phyloP scores from a whole-genome alignment of 2,797 vertebrate species.

The Epinephelus coioides region DNA sequence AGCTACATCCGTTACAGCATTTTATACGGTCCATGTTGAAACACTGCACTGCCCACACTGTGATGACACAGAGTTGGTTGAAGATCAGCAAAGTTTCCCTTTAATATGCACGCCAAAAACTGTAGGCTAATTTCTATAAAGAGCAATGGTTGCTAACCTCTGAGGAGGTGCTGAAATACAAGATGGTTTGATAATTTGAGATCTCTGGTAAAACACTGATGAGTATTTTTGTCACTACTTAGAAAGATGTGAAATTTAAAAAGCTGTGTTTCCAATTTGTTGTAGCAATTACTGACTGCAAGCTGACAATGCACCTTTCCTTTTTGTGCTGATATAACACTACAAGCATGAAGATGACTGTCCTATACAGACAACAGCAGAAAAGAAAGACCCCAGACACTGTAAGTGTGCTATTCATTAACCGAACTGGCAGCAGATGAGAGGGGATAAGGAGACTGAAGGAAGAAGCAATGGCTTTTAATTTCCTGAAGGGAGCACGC shows the following conservation, averaged over 20 bases:
- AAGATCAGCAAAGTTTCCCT: too few relatives aligned
- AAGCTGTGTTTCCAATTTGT: constrained; percentile 7
- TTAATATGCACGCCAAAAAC: not conserved
- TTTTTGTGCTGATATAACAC: constrained; percentile 19
- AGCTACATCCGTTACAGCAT: too few relatives aligned
- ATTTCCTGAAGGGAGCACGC: constrained; percentile 84
- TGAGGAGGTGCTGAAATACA: not conserved
- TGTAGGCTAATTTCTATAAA: not conserved
- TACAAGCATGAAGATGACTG: constrained; percentile 35
- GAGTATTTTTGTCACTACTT: constrained; percentile 2
- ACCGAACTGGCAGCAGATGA: constrained; percentile 84
- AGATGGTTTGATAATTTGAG: not conserved
- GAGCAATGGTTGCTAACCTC: not conserved
- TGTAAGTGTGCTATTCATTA: constrained; percentile 81
- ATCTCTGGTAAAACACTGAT: not conserved
- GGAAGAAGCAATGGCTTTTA: constrained; percentile 86
- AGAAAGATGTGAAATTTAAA: not conserved
- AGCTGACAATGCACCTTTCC: constrained; percentile 11
- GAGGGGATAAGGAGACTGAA: constrained; percentile 77
- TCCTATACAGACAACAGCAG: constrained; percentile 55
- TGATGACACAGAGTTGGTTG: too few relatives aligned
- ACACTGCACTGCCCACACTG: too few relatives aligned
- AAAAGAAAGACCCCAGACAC: constrained; percentile 67
- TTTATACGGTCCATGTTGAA: too few relatives aligned
- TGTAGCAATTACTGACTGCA: constrained; percentile 1